These are phyloP conservation scores for Varroa destructor DNA, from an alignment of 1,140 invertebrate genomes.

Conservation along the genomic window DNA sequence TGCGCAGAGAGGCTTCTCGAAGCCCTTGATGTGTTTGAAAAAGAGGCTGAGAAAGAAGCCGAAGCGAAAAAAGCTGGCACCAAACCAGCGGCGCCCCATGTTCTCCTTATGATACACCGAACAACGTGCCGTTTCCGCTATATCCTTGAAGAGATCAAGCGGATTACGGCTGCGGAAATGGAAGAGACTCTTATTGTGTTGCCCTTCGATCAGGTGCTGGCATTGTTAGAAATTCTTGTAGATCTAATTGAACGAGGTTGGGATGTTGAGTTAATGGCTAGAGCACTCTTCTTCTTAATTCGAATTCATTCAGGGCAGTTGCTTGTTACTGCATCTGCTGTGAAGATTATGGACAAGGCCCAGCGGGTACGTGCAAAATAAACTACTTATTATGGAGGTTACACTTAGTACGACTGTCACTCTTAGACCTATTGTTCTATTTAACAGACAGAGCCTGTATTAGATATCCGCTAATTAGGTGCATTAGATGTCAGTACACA, in stretches of 20 bases:
- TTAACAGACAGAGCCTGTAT: not conserved
- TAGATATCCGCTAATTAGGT: conserved; percentile 17
- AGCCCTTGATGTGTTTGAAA: conserved; percentile 63
- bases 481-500: not conserved
- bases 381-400: not conserved
- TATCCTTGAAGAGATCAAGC: conserved; percentile 60
- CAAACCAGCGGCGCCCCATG: conserved; percentile 46
- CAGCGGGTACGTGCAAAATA: conserved; percentile 4
- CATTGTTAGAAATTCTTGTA: conserved; percentile 59
- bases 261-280: conserved; percentile 59
- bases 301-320: conserved; percentile 38
- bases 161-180: conserved; percentile 64
- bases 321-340: conserved; percentile 7
- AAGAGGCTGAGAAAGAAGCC: conserved; percentile 41
- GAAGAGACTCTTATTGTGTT: conserved; percentile 74
- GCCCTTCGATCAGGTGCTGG: conserved; percentile 63
- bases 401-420: not conserved
- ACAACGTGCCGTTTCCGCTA: conserved; percentile 59
- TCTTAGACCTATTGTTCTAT: not conserved
- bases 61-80: conserved; percentile 35
- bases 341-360: conserved; percentile 17
- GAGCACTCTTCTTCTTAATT: conserved; percentile 63
- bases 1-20: conserved; percentile 78
- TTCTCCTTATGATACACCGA: conserved; percentile 61
- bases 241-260: conserved; percentile 52